A percentile compares a stretch with the other conserved stretches of the same genome.
Conservation (phyloP, 2,797 vertebrate genomes). For the Peromyscus nudipes region DNA sequence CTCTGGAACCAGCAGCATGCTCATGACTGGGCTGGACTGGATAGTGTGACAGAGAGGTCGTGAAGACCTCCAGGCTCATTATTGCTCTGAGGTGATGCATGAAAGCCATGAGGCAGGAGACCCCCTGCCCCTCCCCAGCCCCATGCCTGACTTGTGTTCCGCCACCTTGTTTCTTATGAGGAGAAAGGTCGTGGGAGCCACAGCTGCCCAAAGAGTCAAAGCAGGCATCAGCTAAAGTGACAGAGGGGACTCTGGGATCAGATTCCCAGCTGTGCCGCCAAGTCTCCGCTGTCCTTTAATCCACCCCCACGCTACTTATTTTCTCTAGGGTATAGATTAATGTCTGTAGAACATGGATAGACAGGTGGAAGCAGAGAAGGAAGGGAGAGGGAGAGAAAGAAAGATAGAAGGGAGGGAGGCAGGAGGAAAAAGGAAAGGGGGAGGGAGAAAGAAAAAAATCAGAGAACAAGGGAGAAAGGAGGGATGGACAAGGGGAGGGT, state of each 20-base stretch:
- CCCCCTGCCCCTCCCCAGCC: not conserved
- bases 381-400: rapidly evolving
- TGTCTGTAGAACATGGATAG: not conserved
- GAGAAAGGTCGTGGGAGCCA: not conserved
- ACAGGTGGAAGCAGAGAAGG: not conserved
- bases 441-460: not conserved
- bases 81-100: not conserved
- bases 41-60: not conserved
- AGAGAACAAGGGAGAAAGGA: not conserved
- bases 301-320: not conserved
- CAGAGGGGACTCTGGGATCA: not conserved
- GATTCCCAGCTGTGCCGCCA: not conserved
- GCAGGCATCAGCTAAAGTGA: not conserved
- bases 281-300: not conserved
- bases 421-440: not conserved
- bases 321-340: not conserved
- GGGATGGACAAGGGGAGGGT: not conserved
- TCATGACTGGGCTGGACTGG: not conserved
- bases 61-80: not conserved
- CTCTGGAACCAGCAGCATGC: not conserved
- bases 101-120: not conserved
- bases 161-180: not conserved
- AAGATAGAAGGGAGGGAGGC: rapidly evolving
- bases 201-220: not conserved
- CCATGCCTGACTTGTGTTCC: not conserved